Conservation (phyloP, 2,113 vertebrate species). For the Microtus pennsylvanicus region DNA sequence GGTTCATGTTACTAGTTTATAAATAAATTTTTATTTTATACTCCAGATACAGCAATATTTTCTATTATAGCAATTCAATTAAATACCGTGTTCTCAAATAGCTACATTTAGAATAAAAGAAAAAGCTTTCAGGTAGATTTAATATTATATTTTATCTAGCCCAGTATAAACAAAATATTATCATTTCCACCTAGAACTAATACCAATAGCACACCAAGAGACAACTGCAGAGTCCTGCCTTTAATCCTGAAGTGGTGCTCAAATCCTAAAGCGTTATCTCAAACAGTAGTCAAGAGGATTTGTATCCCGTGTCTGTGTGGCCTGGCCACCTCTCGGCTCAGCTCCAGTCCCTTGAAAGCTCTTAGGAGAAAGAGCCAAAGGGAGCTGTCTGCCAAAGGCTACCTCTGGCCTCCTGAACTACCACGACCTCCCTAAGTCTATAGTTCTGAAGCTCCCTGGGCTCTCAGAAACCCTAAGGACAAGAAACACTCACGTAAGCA, state of each 20-base stretch:
- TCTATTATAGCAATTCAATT: neutral
- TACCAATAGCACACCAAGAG: neutral
- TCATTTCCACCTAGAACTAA: neutral
- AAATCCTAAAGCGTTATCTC: neutral
- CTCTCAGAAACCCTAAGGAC: neutral
- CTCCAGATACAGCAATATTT: constrained; percentile 32
- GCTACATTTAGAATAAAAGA: neutral
- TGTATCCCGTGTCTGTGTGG: neutral
- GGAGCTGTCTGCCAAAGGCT: neutral
- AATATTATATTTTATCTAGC: neutral
- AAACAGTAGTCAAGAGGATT: neutral
- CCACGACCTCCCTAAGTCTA: neutral
- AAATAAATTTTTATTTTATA: constrained; percentile 12
- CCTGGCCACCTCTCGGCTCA: neutral
- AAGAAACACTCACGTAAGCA: neutral
- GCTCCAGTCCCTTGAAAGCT: neutral
- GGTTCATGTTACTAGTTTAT: neutral
- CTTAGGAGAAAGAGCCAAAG: neutral
- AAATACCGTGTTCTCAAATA: constrained; percentile 12
- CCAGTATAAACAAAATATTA: neutral
- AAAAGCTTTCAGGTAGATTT: constrained; percentile 22
- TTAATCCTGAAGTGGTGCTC: neutral
- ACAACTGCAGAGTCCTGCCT: neutral
- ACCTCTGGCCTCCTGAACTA: neutral
- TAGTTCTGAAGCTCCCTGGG: neutral